A percentile compares a stretch with the other conserved stretches of the same genome.
phyloP scores from a whole-genome alignment of 2,113 vertebrate species.

The Lampris incognitus region DNA sequence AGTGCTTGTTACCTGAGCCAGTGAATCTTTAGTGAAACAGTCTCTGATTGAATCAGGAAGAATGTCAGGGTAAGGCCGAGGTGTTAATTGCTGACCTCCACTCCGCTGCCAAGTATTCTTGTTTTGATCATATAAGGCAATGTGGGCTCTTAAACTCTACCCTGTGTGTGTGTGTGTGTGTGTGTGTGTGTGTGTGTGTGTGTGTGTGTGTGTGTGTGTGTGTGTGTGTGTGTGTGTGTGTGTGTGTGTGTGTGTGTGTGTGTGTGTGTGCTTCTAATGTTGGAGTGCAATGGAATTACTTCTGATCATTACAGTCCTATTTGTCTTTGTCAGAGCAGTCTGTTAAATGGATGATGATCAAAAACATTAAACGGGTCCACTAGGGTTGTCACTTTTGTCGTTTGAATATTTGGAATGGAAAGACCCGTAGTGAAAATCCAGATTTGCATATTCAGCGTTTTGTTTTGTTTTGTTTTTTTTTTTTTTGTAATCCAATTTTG shows the following conservation, averaged over 20 bases:
- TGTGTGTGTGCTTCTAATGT: conserved; percentile 21
- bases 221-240: conserved; percentile 5
- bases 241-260: conserved; percentile 20
- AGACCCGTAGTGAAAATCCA: no score
- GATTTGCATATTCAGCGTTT: no score
- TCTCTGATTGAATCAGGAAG: conserved; percentile 58
- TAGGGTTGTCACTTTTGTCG: not conserved
- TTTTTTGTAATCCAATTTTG: no score
- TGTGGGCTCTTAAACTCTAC: conserved; percentile 62
- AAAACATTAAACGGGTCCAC: not conserved
- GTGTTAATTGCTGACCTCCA: conserved; percentile 72
- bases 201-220: not conserved
- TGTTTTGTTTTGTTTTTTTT: no score
- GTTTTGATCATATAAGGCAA: conserved; percentile 83
- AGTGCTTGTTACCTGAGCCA: conserved; percentile 43
- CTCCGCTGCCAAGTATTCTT: conserved; percentile 64
- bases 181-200: conserved; percentile 2
- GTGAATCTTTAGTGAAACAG: conserved; percentile 45
- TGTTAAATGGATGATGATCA: conserved; percentile 23
- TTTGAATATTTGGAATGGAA: not conserved
- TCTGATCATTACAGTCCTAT: conserved; percentile 36
- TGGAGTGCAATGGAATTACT: conserved; percentile 17
- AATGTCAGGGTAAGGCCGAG: conserved; percentile 57
- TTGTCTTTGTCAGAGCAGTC: conserved; percentile 29
- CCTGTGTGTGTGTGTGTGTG: conserved; percentile 25